These are phyloP conservation scores for Pagrus major DNA, from an alignment of 2,113 vertebrate genomes.

Conservation along the genomic window DNA sequence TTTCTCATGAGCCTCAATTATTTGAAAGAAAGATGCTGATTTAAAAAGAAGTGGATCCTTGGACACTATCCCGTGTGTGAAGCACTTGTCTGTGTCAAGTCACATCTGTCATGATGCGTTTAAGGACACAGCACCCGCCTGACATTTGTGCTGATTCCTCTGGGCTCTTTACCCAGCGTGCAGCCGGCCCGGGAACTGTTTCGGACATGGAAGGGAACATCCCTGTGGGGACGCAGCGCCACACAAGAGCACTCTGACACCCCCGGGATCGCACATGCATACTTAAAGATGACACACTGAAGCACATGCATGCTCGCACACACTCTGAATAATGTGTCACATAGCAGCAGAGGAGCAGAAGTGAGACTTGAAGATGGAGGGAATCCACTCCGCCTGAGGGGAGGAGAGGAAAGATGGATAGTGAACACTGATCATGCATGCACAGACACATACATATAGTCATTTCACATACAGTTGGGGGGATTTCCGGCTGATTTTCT, in stretches of 20 bases:
- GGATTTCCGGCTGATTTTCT: neutral
- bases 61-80: neutral
- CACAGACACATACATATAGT: neutral
- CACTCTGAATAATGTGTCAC: neutral
- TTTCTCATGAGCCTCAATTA: neutral
- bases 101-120: constrained; percentile 53
- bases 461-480: neutral
- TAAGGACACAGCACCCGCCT: constrained; percentile 56
- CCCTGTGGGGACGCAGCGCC: constrained; percentile 54
- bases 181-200: constrained; percentile 33
- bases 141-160: constrained; percentile 65
- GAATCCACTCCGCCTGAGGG: neutral
- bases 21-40: neutral
- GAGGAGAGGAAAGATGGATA: neutral
- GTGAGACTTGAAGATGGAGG: constrained; percentile 28
- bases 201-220: constrained; percentile 61
- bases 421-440: neutral
- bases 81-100: constrained; percentile 40
- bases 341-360: constrained; percentile 16
- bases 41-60: neutral
- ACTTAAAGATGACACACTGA: constrained; percentile 15
- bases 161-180: constrained; percentile 41
- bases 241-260: constrained; percentile 26
- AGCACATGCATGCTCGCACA: neutral
- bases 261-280: neutral